Evolutionary conservation across 1,140 invertebrate species (phyloP).

Genomic region (Andrena cerasifolii): DNA sequence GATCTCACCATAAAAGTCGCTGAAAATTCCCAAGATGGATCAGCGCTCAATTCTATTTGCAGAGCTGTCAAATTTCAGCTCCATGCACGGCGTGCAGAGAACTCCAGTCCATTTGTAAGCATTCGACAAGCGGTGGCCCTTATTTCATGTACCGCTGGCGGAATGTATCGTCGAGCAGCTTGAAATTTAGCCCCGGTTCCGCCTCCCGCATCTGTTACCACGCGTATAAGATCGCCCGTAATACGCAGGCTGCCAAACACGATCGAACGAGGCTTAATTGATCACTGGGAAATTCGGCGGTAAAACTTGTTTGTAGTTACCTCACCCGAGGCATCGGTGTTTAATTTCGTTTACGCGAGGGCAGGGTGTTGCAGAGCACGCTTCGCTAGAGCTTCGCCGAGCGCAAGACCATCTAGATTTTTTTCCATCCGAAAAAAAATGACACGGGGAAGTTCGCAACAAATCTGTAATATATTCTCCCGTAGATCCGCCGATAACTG

Average conservation of each 20-base stretch:
- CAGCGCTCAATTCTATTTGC: neutral
- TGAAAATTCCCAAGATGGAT: neutral
- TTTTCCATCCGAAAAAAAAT: neutral
- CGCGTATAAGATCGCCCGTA: neutral
- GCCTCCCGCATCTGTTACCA: constrained; percentile 1
- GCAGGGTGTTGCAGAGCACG: neutral
- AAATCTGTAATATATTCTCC: neutral
- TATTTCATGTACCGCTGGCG: neutral
- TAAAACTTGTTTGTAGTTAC: constrained; percentile 26
- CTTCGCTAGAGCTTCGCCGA: neutral
- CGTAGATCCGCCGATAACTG: constrained; percentile 7
- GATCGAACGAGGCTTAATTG: constrained; percentile 38
- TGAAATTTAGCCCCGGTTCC: neutral
- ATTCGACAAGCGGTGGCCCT: neutral
- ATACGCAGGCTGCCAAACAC: neutral
- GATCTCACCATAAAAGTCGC: no score
- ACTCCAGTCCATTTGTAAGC: neutral
- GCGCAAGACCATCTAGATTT: neutral
- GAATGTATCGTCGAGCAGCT: neutral
- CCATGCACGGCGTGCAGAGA: neutral
- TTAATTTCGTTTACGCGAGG: constrained; percentile 7
- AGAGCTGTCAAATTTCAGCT: no score
- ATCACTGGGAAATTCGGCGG: constrained; percentile 22
- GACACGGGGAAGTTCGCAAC: no score
- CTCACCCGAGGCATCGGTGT: constrained; percentile 5